Conservation (phyloP, 2,888 invertebrate genomes). For the Cheilosia variabilis region DNA sequence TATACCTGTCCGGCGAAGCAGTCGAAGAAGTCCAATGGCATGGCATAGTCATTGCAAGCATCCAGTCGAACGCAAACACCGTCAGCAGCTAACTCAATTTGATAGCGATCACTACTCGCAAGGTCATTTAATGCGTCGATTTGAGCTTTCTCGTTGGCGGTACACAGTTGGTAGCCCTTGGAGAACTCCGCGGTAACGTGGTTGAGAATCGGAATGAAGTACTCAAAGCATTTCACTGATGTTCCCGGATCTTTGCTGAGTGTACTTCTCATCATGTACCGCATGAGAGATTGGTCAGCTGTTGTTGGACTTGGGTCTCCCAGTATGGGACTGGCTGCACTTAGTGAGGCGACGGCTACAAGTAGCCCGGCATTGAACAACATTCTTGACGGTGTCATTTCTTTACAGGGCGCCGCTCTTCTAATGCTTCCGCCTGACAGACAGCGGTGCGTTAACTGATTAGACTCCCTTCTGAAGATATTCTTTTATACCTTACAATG, state of each 20-base stretch:
- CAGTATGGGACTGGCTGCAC: background rate
- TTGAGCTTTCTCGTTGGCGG: background rate
- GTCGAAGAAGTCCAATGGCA: slow-evolving; percentile 76
- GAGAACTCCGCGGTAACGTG: background rate
- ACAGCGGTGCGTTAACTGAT: no score
- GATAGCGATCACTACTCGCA: background rate
- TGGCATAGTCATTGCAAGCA: slow-evolving; percentile 69
- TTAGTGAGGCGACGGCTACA: background rate
- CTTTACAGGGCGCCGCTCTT: no score
- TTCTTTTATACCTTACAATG: no score
- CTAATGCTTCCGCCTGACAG: no score
- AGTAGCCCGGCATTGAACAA: background rate
- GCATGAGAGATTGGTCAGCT: slow-evolving; percentile 5
- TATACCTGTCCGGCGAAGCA: slow-evolving; percentile 78
- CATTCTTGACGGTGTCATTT: background rate
- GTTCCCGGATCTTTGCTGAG: slow-evolving; percentile 10
- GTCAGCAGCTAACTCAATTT: slow-evolving; percentile 70
- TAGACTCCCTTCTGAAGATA: no score
- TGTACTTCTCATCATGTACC: slow-evolving; percentile 18
- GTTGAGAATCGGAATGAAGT: slow-evolving; percentile 6
- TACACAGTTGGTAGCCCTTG: background rate
- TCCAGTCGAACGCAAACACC: slow-evolving; percentile 71
- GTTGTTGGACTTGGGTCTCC: no score
- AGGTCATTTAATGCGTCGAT: background rate
- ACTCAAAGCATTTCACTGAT: slow-evolving; percentile 2